Conservation (phyloP, 2,797 vertebrate species). For the Acridotheres tristis region DNA sequence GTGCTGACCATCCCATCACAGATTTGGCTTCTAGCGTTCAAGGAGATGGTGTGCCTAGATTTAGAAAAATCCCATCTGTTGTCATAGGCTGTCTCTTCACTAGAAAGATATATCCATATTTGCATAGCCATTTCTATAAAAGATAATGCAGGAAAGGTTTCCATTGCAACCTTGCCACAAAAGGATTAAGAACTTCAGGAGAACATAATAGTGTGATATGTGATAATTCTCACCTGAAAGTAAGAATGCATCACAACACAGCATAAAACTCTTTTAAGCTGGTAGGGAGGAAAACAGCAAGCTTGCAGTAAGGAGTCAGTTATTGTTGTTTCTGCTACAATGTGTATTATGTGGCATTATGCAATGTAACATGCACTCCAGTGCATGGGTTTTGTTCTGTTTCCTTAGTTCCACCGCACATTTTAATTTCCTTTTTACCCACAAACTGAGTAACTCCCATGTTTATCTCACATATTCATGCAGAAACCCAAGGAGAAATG, state of each 20-base stretch:
- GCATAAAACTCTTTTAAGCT: background rate
- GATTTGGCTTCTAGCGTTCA: background rate
- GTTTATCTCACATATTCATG: background rate
- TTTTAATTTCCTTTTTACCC: background rate
- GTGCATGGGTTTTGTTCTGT: background rate
- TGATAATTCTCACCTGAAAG: background rate
- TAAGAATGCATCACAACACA: background rate
- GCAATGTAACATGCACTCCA: background rate
- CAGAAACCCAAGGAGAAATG: background rate
- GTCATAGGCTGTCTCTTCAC: background rate
- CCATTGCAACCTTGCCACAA: background rate
- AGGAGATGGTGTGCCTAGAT: background rate
- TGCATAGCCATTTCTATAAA: background rate
- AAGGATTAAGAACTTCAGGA: background rate
- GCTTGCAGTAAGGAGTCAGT: background rate
- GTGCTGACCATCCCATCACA: background rate
- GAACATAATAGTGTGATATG: background rate
- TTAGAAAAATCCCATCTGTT: background rate
- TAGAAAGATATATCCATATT: background rate
- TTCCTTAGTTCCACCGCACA: background rate
- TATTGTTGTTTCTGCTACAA: background rate
- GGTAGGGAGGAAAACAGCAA: background rate
- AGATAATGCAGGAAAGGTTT: background rate
- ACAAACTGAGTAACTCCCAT: background rate
- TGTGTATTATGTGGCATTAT: fast-evolving